phyloP scores from a whole-genome alignment of 2,113 vertebrate genomes.

The Pseudorhombus dupliciocellatus region DNA sequence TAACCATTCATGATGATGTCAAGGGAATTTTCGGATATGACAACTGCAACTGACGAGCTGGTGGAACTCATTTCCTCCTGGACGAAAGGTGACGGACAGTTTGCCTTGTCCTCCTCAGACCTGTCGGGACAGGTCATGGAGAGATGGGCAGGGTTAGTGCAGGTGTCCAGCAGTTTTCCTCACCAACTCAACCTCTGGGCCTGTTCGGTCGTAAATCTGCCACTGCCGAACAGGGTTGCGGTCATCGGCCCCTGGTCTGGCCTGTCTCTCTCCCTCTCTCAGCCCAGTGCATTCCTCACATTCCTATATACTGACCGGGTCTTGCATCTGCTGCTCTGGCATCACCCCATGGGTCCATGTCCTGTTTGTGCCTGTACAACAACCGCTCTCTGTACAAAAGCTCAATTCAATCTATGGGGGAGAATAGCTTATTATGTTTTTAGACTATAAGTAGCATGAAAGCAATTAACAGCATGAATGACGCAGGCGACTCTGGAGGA shows the following conservation, averaged over 20 bases:
- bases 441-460: background rate
- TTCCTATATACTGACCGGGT: slow-evolving; percentile 65
- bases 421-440: background rate
- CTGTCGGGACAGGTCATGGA: slow-evolving; percentile 33
- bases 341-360: slow-evolving; percentile 21
- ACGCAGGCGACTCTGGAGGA: background rate
- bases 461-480: background rate
- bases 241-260: slow-evolving; percentile 34
- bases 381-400: background rate
- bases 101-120: background rate
- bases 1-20: no score
- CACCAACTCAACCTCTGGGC: slow-evolving; percentile 38
- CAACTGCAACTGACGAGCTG: background rate
- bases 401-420: background rate
- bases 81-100: background rate
- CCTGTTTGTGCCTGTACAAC: slow-evolving; percentile 34
- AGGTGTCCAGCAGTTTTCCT: slow-evolving; percentile 20
- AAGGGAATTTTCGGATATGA: background rate
- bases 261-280: slow-evolving; percentile 46
- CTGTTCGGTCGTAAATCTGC: slow-evolving; percentile 68
- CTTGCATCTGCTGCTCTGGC: slow-evolving; percentile 64
- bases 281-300: slow-evolving; percentile 73
- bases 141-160: slow-evolving; percentile 42
- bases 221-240: slow-evolving; percentile 17
- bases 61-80: background rate